Evolutionary conservation across 2,113 vertebrate species (phyloP), one percentile per base, ranked within the genome.

Genomic region (Alethe castanea): DNA sequence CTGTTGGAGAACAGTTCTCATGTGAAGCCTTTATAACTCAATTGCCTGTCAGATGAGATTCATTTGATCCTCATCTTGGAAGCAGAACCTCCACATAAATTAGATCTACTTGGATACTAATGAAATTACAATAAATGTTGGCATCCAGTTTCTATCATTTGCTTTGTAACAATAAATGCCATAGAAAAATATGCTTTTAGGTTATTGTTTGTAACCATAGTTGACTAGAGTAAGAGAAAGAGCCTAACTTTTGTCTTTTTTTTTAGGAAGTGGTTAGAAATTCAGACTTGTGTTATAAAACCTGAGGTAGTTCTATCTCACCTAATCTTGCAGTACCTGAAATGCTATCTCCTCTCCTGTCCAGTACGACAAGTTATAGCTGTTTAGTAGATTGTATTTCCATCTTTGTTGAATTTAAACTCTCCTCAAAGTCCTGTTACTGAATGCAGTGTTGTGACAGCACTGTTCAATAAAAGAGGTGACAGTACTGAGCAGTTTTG

Each of bases 1-100:
- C 31, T 64, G 22, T 38, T 84, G 73, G 42, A 94, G 81, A 59
- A 69, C 54, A 88, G 29, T 80, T 76, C 65, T 79, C 88, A 81
- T 52, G 73, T 53, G 84, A 97, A 82, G 67, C 56, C 45, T 78
- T 79, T 70, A 9, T 74, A 90, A 76, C 83, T 91, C 61, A 94
- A 47, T 62, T 77, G 70, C 74, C 61, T 83, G 73, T 52, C 69
- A 42, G 38, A 91, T 35, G 35, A 82, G 85, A 93, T 90, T 93
- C 31, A 74, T 83, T 86, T 87, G 40, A 44, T 92, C 38, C 40
- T 94, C 71, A 54, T 38, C 53, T 91, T 86, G 71, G 80, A 97
- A 97, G 92, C 45, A 89, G 86, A 77, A 62, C 57, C 53, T 53
- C 57, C 69, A 38, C 35, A 81, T 77, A 72, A 94, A 94, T 95